phyloP scores from a whole-genome alignment of 2,888 invertebrate species.

The Ormyrus thymus region DNA sequence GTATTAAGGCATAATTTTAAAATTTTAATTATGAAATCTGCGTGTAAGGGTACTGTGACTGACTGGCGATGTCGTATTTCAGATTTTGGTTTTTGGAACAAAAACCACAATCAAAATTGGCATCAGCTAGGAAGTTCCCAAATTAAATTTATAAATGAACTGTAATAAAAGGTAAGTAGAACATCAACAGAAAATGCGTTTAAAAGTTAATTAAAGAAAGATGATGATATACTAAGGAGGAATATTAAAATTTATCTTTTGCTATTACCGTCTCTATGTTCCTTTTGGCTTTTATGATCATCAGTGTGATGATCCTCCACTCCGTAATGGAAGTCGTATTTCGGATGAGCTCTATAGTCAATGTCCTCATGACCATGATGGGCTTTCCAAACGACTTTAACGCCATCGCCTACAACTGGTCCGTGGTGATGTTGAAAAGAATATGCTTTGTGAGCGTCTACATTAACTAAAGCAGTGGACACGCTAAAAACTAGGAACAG shows the following conservation, averaged over 20 bases:
- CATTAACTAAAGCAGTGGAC: not conserved
- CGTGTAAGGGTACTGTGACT: no score
- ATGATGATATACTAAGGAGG: not conserved
- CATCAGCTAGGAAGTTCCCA: no score
- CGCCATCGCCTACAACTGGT: constrained; percentile 9
- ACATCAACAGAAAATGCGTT: no score
- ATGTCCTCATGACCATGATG: constrained; percentile 13
- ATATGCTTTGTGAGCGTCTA: constrained; percentile 13
- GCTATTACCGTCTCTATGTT: constrained; percentile 19
- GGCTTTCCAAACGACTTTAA: constrained; percentile 17
- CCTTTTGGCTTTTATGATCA: constrained; percentile 28
- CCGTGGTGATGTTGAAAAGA: constrained; percentile 28
- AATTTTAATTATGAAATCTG: not conserved
- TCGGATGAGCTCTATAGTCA: constrained; percentile 15
- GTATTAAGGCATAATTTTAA: not conserved
- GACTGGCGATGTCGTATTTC: no score
- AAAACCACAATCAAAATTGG: no score
- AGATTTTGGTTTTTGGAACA: no score
- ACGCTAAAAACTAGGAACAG: not conserved
- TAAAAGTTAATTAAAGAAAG: no score
- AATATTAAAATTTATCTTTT: constrained; percentile 1
- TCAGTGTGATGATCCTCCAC: constrained; percentile 24
- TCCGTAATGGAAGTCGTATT: constrained; percentile 22
- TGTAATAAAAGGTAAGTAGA: no score
- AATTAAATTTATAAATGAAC: no score